Conservation (phyloP, 1,140 invertebrate genomes). For the Bombus soroeensis region DNA sequence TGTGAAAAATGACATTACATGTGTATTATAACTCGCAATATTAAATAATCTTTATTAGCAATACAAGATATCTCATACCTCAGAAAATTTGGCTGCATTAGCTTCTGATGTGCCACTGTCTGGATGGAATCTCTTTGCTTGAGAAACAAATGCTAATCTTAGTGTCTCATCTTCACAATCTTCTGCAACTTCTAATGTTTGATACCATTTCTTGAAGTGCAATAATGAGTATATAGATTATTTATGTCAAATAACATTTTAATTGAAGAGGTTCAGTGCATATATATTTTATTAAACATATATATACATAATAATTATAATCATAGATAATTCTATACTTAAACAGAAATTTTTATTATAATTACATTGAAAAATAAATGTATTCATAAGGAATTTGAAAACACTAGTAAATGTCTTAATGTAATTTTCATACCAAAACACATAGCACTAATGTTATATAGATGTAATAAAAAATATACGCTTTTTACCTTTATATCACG, state of each 20-base stretch:
- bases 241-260: background rate
- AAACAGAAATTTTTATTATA: background rate
- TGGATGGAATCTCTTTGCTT: constrained; percentile 92
- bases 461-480: background rate
- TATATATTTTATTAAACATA: background rate
- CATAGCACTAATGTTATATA: background rate
- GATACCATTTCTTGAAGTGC: constrained; percentile 86
- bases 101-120: constrained; percentile 88
- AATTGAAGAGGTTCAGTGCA: background rate
- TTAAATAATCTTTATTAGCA: background rate
- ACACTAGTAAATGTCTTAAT: background rate
- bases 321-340: background rate
- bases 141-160: constrained; percentile 87
- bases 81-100: constrained; percentile 88
- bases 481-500: constrained; percentile 13
- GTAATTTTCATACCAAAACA: background rate
- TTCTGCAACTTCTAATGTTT: constrained; percentile 86
- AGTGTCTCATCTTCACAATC: constrained; percentile 89
- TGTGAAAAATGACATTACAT: constrained; percentile 49
- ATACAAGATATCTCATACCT: constrained; percentile 78
- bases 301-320: background rate
- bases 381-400: background rate
- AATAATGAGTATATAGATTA: background rate
- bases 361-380: background rate
- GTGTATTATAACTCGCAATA: background rate